These are phyloP conservation scores for Pipistrellus pygmaeus DNA, from an alignment of 2,797 vertebrate species.

Conservation along the genomic window DNA sequence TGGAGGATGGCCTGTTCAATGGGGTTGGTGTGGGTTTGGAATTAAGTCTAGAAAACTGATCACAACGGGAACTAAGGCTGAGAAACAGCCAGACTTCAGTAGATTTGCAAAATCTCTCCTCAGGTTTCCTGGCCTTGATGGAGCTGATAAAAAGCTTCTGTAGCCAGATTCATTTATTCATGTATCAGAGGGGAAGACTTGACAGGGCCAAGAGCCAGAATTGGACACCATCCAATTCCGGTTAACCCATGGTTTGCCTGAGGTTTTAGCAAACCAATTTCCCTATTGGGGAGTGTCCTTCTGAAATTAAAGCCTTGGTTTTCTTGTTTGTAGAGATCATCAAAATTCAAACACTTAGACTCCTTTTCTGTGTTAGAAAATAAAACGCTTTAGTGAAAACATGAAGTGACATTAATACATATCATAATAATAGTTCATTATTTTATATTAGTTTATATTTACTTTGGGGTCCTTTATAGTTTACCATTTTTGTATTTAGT, in stretches of 20 bases:
- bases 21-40: neutral
- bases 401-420: neutral
- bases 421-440: neutral
- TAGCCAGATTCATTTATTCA: slow-evolving; percentile 48
- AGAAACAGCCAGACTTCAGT: slow-evolving; percentile 45
- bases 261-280: slow-evolving; percentile 57
- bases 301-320: slow-evolving; percentile 19
- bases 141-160: slow-evolving; percentile 64
- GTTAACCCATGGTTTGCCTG: neutral
- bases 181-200: slow-evolving; percentile 32
- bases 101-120: slow-evolving; percentile 60
- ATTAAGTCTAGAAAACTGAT: neutral
- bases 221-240: neutral
- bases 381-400: slow-evolving; percentile 15
- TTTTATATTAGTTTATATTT: slow-evolving; percentile 5
- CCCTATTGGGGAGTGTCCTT: neutral
- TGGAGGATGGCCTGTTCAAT: neutral
- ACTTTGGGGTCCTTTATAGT: neutral
- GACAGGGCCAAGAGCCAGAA: neutral
- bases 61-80: neutral
- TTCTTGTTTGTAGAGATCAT: slow-evolving; percentile 18
- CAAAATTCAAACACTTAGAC: slow-evolving; percentile 11
- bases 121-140: slow-evolving; percentile 47
- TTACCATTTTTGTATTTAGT: neutral
- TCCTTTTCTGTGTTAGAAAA: slow-evolving; percentile 3